A percentile compares a stretch with the other conserved stretches of the same genome.
These are phyloP conservation scores for Hippoglossus stenolepis DNA, from an alignment of 2,113 vertebrate species.

Conservation along the genomic window DNA sequence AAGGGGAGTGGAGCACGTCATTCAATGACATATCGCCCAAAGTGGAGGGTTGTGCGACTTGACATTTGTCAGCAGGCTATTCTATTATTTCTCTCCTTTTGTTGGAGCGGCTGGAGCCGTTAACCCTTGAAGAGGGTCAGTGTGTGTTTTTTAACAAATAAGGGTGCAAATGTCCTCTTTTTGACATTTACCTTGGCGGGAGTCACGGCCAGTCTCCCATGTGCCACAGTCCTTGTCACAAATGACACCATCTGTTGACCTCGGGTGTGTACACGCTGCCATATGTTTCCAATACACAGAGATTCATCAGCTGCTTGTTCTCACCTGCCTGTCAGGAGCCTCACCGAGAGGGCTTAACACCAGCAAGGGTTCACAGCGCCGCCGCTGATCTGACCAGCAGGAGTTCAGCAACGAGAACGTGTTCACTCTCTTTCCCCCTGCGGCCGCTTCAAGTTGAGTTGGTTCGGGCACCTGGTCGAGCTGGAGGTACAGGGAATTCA, in stretches of 20 bases:
- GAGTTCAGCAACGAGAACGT: not conserved
- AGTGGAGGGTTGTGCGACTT: constrained; percentile 38
- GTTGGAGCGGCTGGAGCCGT: not conserved
- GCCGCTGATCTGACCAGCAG: not conserved
- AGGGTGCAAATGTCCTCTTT: not conserved
- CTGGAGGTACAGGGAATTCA: no score
- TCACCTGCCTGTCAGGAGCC: not conserved
- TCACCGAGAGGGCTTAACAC: not conserved
- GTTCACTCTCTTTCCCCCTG: no score
- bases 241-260: constrained; percentile 4
- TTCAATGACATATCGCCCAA: constrained; percentile 56
- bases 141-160: constrained; percentile 23
- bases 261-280: not conserved
- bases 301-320: constrained; percentile 1
- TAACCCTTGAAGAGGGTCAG: constrained; percentile 15
- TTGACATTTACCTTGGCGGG: constrained; percentile 12
- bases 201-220: not conserved
- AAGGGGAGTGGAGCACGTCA: constrained; percentile 60
- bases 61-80: constrained; percentile 55
- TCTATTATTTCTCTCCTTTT: constrained; percentile 33
- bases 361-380: not conserved
- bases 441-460: not conserved
- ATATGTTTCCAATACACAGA: not conserved
- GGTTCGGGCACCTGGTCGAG: no score
- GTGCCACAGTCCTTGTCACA: not conserved